Evolutionary conservation across 2,113 vertebrate species (phyloP).

Genomic region (Motacilla tschutschensis): DNA sequence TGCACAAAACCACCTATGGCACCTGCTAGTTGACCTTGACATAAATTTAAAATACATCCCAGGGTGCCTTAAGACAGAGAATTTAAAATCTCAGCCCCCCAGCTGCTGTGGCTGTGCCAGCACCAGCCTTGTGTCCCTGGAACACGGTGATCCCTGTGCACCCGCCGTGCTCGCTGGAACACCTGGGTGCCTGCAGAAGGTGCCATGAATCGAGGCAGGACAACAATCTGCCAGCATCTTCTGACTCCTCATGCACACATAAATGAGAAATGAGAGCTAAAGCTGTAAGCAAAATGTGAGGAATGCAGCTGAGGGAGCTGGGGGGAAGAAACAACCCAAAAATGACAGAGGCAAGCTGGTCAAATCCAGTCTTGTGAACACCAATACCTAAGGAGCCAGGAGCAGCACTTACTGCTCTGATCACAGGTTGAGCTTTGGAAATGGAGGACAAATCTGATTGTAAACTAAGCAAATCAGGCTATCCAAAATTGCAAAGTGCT

Average conservation of each 20-base stretch:
- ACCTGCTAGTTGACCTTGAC: background rate
- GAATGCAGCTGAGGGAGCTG: background rate
- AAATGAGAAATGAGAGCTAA: background rate
- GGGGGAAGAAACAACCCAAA: background rate
- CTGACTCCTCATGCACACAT: background rate
- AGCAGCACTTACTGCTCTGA: background rate
- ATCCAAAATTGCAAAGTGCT: background rate
- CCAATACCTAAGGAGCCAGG: background rate
- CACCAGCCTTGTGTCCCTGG: background rate
- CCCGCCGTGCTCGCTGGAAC: background rate
- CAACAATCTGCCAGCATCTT: background rate
- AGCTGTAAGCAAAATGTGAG: background rate
- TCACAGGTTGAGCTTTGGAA: background rate
- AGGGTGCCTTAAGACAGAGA: background rate
- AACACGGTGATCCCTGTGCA: fast-evolving
- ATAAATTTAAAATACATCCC: background rate
- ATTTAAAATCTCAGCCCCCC: background rate
- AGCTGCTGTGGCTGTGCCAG: background rate
- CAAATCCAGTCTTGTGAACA: background rate
- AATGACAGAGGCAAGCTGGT: background rate
- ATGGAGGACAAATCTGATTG: background rate
- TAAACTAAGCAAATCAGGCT: background rate
- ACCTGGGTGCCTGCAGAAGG: background rate
- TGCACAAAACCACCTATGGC: background rate
- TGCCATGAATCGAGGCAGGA: background rate